A percentile compares a stretch with the other conserved stretches of the same genome.
phyloP scores from a whole-genome alignment of 2,113 vertebrate species.

The Dasyurus viverrinus region DNA sequence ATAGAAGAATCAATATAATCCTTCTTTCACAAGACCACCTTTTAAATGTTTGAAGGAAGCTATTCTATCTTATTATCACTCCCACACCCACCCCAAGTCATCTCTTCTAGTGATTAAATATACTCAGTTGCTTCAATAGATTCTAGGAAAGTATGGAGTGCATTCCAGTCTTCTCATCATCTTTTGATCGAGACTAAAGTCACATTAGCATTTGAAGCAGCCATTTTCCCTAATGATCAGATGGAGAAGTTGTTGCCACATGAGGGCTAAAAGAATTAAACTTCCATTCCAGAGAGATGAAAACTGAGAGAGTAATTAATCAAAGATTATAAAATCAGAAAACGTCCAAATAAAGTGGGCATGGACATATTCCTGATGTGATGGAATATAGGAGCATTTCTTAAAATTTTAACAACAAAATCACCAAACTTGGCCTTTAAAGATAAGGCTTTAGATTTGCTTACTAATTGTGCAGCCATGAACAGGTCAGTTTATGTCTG shows the following conservation, averaged over 20 bases:
- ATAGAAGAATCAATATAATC: neutral
- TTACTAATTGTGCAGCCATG: neutral
- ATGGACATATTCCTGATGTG: neutral
- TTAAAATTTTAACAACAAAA: neutral
- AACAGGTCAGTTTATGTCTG: neutral
- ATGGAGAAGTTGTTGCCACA: neutral
- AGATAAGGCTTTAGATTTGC: neutral
- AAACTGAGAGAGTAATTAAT: neutral
- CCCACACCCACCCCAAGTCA: neutral
- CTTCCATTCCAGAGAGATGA: neutral
- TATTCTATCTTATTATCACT: neutral
- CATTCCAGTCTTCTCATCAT: neutral
- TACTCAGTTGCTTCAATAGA: neutral
- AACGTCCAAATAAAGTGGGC: neutral
- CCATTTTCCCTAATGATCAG: neutral
- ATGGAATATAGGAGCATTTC: neutral
- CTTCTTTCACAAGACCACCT: neutral
- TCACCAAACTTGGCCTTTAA: neutral
- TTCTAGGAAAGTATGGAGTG: constrained; percentile 1
- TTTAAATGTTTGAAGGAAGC: constrained; percentile 7
- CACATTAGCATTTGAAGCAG: neutral
- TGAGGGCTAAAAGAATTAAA: neutral
- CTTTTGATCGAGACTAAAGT: neutral
- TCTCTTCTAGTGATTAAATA: constrained; percentile 13
- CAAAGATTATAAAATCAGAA: neutral